Base-by-base conservation (phyloP, 2,113 vertebrate genomes). In the Bubalus kerabau region DNA sequence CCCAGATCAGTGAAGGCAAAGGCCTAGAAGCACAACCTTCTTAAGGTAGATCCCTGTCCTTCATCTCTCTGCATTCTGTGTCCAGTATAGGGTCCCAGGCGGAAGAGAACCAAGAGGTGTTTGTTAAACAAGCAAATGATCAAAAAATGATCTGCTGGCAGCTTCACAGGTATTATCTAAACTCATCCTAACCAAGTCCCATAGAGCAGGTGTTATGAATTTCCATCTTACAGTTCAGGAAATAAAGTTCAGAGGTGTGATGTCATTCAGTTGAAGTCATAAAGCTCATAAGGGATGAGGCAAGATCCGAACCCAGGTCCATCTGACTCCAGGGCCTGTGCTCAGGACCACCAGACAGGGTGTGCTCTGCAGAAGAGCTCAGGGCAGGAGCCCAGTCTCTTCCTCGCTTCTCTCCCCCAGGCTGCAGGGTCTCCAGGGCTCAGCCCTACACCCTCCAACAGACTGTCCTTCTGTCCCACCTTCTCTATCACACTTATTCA, bases 151-250 rank as follows among this genome's bases (percentile, higher is more conserved):
- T 13, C 43, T 43, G 56, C 80, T 15, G 32, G 32, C 12, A 23
- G 50, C 80, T 83, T 54, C 50, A 23, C 80, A 54, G 80, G 80
- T 54, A 54, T 54, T 83, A 24, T 54, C 50, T 54, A 83, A 83
- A 83, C 32, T 54, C 74, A 87, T 17, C 46, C 84, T 78, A 62
- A 43, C 56, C n/a, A 52, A 52, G 54, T n/a, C 46, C n/a, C 3
- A 2, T 1, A 3, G 40, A 54, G n/a, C 7, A 9, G 23, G 2
- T 1, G 2, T 7, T 56, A 40, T 0, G 7, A 78, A 52, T 19
- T 81, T 21, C 57, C 16, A 48, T 32, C 60, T 50, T 23, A 64
- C 56, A 30, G 80, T 56, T 50, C 17, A 89, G 36, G 30, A 93
- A 85, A 76, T 3, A 7, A n/a, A 91, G 56, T 50, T 76, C 54